Evolutionary conservation across 2,888 invertebrate species (phyloP), one percentile per base, ranked within the genome.

Genomic region (Rhamnusium bicolor): DNA sequence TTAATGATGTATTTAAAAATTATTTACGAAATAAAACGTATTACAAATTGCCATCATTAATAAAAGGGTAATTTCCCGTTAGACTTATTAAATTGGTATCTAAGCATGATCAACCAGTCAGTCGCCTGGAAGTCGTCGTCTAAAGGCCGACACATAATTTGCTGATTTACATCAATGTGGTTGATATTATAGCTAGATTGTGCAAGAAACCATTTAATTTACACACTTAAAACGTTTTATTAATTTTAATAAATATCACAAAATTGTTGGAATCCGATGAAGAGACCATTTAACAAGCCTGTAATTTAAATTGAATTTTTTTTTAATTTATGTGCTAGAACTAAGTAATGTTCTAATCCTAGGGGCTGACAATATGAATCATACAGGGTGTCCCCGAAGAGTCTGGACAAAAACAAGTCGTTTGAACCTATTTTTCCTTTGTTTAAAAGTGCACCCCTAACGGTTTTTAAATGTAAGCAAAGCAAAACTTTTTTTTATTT

Each of bases 51-150:
- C 62, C 60, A 21, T 60, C 60, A 21, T 67, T 53, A 67, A 27
- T 29, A 12, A 65, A 71, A 58, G 71, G 63, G 65, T 71, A 71
- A 40, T 49, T 61, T 67, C 71, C 71, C 71, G 71, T 71, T 71
- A 71, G 47, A 69, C 14, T 71, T 66, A 71, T 61, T 67, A 71
- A 71, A 54, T 71, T 65, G 2, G 21, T 71, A 67, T 61, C 71
- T 53, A 40, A 66, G 65, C 58, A 49, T 65, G 32, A 71, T 71
- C 71, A 67, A 40, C 21, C 53, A 49, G 71, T 67, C 71, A 67
- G 71, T 67, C 71, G 71, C 71, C 71, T 67, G 16, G 60, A 61
- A 67, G 66, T 71, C 61, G 51, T 53, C 61, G 51, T 53, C 61
- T 61, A 61, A 67, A 67, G 67, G 47, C 46, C 24, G 49, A 67